phyloP scores from a whole-genome alignment of 92 coral and sea anemone genomes.

The Bergia puertoricense region DNA sequence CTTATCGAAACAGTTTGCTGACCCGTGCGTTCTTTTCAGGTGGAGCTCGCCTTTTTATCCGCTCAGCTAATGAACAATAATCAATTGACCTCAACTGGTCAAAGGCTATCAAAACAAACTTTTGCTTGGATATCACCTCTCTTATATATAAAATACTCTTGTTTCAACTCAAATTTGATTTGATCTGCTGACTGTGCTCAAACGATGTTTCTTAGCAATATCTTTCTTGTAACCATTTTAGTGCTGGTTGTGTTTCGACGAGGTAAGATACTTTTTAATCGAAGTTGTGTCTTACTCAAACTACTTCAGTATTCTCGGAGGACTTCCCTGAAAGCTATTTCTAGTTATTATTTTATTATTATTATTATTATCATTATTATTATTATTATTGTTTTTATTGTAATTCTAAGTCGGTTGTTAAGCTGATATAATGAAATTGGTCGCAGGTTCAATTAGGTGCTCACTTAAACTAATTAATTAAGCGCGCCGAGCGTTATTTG shows the following conservation, averaged over 20 bases:
- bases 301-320: no score
- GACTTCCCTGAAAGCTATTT: no score
- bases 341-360: no score
- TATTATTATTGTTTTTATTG: no score
- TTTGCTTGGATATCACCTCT: neutral
- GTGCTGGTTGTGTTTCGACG: neutral
- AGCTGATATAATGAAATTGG: no score
- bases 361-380: no score
- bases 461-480: no score
- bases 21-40: no score
- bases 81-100: slow-evolving; percentile 2
- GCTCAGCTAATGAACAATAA: neutral
- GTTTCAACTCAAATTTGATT: neutral
- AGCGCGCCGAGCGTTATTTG: no score
- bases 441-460: no score
- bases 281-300: neutral
- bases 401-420: no score
- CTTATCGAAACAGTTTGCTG: no score
- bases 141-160: neutral
- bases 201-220: neutral
- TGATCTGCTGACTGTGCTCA: neutral
- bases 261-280: neutral
- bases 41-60: neutral
- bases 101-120: neutral
- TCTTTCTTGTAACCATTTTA: neutral